Conservation (phyloP, 2,113 vertebrate species). For the Sturnira hondurensis region DNA sequence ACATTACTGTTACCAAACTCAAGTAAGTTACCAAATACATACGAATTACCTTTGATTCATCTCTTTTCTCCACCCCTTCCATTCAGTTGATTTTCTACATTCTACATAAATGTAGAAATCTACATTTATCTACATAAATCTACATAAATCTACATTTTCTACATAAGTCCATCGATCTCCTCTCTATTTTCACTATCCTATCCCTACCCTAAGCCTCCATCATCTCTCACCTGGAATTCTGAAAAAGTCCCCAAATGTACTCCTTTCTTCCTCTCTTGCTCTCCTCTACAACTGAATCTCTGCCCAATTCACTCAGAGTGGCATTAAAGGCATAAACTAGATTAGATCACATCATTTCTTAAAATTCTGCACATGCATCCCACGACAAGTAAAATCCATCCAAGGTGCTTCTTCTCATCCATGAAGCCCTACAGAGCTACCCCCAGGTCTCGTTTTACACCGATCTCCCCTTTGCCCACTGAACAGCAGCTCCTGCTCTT, state of each 20-base stretch:
- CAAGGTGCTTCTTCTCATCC: background rate
- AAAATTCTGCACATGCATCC: background rate
- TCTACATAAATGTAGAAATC: no score
- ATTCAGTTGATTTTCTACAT: background rate
- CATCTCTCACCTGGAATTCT: background rate
- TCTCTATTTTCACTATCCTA: background rate
- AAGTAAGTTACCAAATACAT: background rate
- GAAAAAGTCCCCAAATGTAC: background rate
- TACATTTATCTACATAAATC: no score
- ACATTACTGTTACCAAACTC: background rate
- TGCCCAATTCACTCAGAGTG: background rate
- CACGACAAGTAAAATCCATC: background rate
- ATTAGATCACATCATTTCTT: background rate
- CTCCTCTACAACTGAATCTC: background rate
- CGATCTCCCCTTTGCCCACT: no score
- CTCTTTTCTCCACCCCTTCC: background rate
- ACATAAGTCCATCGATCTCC: background rate
- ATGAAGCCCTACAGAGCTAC: background rate
- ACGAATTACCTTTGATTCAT: background rate
- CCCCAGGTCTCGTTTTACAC: background rate
- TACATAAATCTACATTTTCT: background rate
- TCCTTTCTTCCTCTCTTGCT: background rate
- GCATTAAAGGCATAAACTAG: background rate
- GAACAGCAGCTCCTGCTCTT: rapidly evolving
- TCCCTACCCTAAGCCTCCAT: background rate